Conservation (phyloP, 53 echinoderm and acorn worm species). For the Mesocentrotus franciscanus region DNA sequence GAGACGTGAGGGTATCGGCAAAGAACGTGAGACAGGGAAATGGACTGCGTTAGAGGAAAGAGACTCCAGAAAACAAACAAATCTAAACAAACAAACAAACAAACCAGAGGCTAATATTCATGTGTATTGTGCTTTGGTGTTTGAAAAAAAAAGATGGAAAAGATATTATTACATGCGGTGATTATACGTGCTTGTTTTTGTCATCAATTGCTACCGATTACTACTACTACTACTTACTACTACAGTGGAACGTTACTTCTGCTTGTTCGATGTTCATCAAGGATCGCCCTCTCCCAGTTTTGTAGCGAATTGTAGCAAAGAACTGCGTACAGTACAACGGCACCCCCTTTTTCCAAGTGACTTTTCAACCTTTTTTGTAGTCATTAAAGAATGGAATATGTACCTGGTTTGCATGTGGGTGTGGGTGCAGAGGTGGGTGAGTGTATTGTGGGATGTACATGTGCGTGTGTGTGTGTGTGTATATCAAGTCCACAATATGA, state of each 20-base stretch:
- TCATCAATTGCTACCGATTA: constrained; percentile 50
- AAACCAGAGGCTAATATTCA: constrained; percentile 61
- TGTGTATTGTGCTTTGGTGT: constrained; percentile 62
- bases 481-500: neutral
- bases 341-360: constrained; percentile 29
- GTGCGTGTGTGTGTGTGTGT: constrained; percentile 41
- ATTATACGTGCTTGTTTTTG: constrained; percentile 67
- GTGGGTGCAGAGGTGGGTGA: neutral
- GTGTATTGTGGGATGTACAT: neutral
- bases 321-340: constrained; percentile 18
- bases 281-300: constrained; percentile 5
- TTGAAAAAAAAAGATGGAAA: constrained; percentile 61
- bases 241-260: constrained; percentile 32
- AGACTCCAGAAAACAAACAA: constrained; percentile 5
- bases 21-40: constrained; percentile 8
- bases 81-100: neutral
- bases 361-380: constrained; percentile 18
- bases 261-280: constrained; percentile 44
- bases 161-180: constrained; percentile 66
- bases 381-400: neutral
- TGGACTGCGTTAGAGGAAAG: constrained; percentile 3
- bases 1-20: neutral
- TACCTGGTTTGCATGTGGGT: neutral
- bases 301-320: constrained; percentile 19
- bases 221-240: constrained; percentile 57